Base-by-base conservation (phyloP, 1,140 invertebrate species). In the Coelopa frigida region DNA sequence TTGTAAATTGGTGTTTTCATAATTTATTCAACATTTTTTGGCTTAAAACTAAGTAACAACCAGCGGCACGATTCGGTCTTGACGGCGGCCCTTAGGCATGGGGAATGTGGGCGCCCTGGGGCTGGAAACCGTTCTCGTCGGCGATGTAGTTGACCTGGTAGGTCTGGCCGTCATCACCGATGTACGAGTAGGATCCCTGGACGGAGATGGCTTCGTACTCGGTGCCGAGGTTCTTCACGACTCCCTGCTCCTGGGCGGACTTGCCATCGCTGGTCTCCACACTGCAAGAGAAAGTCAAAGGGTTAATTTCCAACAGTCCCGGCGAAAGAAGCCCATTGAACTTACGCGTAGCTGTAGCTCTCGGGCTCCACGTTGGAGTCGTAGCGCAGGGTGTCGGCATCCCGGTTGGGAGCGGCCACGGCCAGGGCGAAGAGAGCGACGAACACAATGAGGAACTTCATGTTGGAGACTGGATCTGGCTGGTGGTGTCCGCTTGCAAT, bases 51-150 rank as follows among this genome's bases (percentile, higher is more conserved):
- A n/a, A n/a, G n/a, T n/a, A n/a, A n/a, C n/a, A n/a, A n/a, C n/a
- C 55, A 71, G 5, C 21, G 44, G 64, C 57, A 74, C 22, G 59
- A 54, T 4, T 67, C 68, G 5, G 70, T 43, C 11, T 70, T 53
- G 36, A 48, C 46, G 11, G 73, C 62, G 37, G 18, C 78, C 12
- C 44, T 41, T 40, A 33, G 15, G 82, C 81, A 22, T 64, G 58
- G 23, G 63, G 63, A 15, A 83, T 52, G 65, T 81, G 78, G 14
- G 70, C 76, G 12, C 79, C 79, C 43, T 70, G 35, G 6, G 83
- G 80, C 46, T 79, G 80, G 75, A 82, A 87, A 18, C 85, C 85
- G 51, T 84, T 82, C 63, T 84, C 81, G 58, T 84, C 81, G 18
- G 83, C 82, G 22, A 75, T 61, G 65, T 80, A 85, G 20, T 65